Base-by-base conservation (phyloP, 2,888 invertebrate species). In the Escarpia spicata region DNA sequence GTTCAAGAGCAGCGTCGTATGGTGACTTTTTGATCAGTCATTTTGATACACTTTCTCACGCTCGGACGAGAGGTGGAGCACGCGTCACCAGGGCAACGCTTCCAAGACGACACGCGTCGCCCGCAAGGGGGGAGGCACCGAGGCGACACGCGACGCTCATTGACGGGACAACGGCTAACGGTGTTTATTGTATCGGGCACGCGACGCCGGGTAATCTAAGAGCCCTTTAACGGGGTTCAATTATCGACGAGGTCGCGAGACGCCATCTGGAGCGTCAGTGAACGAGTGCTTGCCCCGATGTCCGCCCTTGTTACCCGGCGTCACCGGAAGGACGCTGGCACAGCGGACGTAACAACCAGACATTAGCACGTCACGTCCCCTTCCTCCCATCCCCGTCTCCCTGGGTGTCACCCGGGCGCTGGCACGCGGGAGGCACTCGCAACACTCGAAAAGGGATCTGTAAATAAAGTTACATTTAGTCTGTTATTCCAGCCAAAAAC, bases 21-120 rank as follows among this genome's bases (percentile, higher is more conserved):
- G 19, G 75, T 75, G 75, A 75, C 19, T 75, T 75, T 19, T 75
- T 26, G 75, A 6, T 26, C 75, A 3, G 75, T 75, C n/a, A 75
- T 75, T 75, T 75, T n/a, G 75, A 26, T n/a, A 75, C 75, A 75
- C 26, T 75, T 75, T 75, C 75, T 75, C 75, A 75, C 75, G 75
- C 75, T 75, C 75, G 19, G 75, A n/a, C 75, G 19, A 19, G 75
- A 4, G 26, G 75, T n/a, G 26, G 4, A 75, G 75, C 6, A 6
- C 19, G 75, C 75, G n/a, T 75, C 75, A n/a, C 75, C 75, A 1
- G 6, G 75, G 75, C 75, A 75, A 75, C 75, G 75, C 75, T 15
- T 75, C 75, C 26, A n/a, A 75, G 26, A n/a, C 19, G 75, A 26
- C 75, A 75, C 75, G 75, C 75, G 75, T 26, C 75, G n/a, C 52